Conservation (phyloP, 2,113 vertebrate species). For the Cyanoderma ruficeps region DNA sequence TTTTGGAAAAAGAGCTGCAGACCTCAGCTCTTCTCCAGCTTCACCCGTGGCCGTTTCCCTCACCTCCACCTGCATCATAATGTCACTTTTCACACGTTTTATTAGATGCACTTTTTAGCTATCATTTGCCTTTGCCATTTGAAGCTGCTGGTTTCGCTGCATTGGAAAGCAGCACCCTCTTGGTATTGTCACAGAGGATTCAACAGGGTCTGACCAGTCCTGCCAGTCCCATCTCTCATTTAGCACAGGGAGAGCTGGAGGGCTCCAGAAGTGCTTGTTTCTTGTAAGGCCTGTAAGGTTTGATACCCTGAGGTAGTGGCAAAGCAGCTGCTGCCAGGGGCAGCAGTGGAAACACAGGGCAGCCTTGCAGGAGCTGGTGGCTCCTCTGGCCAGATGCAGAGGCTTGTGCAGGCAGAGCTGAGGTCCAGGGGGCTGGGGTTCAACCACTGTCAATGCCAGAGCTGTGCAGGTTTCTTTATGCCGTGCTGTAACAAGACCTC, state of each 20-base stretch:
- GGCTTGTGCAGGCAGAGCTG: background rate
- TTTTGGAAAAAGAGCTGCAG: background rate
- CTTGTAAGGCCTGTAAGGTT: background rate
- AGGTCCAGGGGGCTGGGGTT: background rate
- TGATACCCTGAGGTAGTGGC: background rate
- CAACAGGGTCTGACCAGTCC: background rate
- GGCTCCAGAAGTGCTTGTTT: background rate
- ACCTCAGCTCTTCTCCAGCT: background rate
- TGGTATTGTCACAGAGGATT: background rate
- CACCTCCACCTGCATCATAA: background rate
- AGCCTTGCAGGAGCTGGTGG: background rate
- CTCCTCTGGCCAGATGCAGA: background rate
- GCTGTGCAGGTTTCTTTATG: background rate
- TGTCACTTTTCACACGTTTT: background rate
- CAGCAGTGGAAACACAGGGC: accelerated
- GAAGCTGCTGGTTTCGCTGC: background rate
- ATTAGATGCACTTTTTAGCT: background rate
- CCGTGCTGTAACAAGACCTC: background rate
- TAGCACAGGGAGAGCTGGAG: background rate
- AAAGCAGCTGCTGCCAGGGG: background rate
- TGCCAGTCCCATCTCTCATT: background rate
- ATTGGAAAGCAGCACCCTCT: background rate
- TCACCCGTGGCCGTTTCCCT: background rate
- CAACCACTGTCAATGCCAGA: background rate
- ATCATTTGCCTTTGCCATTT: background rate